These are phyloP conservation scores for Acronicta alni DNA, from an alignment of 2,888 invertebrate genomes.

Conservation along the genomic window DNA sequence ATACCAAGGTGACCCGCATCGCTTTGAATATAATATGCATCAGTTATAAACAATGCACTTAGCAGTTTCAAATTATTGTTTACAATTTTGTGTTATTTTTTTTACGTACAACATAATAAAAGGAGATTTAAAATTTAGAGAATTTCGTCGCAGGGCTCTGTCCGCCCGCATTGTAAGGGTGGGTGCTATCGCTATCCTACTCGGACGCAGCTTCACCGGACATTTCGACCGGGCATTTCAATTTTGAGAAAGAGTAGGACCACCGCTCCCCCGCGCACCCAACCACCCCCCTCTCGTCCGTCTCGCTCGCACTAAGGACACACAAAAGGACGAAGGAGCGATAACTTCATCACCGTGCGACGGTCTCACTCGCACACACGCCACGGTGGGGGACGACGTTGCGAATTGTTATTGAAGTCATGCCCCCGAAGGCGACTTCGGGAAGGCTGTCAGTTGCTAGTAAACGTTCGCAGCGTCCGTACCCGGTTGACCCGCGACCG, in stretches of 20 bases:
- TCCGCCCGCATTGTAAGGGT: slow-evolving; percentile 88
- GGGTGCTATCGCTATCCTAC: slow-evolving; percentile 88
- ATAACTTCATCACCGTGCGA: slow-evolving; percentile 88
- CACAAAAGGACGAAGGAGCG: slow-evolving; percentile 90
- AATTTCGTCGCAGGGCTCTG: slow-evolving; percentile 84
- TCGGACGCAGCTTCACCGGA: slow-evolving; percentile 90
- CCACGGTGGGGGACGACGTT: slow-evolving; percentile 89
- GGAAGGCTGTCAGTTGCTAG: slow-evolving; percentile 89
- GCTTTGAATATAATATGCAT: slow-evolving; percentile 44
- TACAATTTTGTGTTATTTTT: slow-evolving; percentile 42
- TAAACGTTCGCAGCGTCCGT: slow-evolving; percentile 87
- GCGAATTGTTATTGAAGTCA: slow-evolving; percentile 90
- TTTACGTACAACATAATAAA: slow-evolving; percentile 66
- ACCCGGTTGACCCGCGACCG: slow-evolving; percentile 81
- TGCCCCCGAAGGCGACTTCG: slow-evolving; percentile 89
- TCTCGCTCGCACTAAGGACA: slow-evolving; percentile 87
- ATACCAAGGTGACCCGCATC: slow-evolving; percentile 61
- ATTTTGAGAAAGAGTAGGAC: slow-evolving; percentile 90
- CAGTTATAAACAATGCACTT: slow-evolving; percentile 21
- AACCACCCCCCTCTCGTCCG: slow-evolving; percentile 68
- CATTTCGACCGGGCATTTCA: slow-evolving; percentile 90
- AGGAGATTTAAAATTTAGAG: slow-evolving; percentile 85
- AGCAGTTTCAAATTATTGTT: slow-evolving; percentile 37
- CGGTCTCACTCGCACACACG: slow-evolving; percentile 86
- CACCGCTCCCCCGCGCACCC: slow-evolving; percentile 77